Percentiles rank a stretch among this genome's conserved stretches.
Conservation (phyloP, 2,113 vertebrate genomes). For the Passerina amoena region DNA sequence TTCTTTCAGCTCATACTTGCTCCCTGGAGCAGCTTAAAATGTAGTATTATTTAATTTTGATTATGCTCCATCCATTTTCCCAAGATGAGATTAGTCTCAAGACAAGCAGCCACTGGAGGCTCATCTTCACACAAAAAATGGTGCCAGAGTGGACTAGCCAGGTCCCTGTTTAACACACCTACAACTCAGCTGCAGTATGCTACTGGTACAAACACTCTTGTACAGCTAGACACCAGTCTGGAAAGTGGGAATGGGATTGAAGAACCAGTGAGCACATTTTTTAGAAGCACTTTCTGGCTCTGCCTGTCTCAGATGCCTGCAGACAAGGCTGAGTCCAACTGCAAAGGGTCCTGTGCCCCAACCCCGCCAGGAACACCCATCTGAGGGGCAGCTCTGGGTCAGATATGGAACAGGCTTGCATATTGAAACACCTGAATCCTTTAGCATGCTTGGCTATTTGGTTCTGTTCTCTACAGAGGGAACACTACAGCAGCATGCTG, state of each 20-base stretch:
- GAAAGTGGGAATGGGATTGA: not conserved
- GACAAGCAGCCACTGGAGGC: not conserved
- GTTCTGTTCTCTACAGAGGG: not conserved
- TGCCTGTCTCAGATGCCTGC: not conserved
- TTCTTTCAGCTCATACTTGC: not conserved
- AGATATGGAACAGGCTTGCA: not conserved
- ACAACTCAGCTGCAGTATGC: not conserved
- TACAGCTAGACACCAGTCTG: not conserved
- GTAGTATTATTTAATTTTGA: not conserved
- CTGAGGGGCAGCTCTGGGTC: not conserved
- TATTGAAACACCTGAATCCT: not conserved
- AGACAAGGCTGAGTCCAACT: not conserved
- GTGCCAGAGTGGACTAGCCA: not conserved
- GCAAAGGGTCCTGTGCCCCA: not conserved
- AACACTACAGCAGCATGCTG: not conserved
- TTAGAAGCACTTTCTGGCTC: not conserved
- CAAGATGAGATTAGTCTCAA: not conserved
- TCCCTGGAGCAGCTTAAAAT: not conserved
- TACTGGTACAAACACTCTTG: not conserved
- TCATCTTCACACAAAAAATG: not conserved
- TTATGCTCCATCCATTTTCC: not conserved
- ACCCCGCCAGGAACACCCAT: not conserved
- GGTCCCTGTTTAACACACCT: not conserved
- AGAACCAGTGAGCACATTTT: not conserved
- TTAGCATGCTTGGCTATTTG: not conserved